Base-by-base conservation (phyloP, 1,140 invertebrate species). In the Drosophila seguyi region DNA sequence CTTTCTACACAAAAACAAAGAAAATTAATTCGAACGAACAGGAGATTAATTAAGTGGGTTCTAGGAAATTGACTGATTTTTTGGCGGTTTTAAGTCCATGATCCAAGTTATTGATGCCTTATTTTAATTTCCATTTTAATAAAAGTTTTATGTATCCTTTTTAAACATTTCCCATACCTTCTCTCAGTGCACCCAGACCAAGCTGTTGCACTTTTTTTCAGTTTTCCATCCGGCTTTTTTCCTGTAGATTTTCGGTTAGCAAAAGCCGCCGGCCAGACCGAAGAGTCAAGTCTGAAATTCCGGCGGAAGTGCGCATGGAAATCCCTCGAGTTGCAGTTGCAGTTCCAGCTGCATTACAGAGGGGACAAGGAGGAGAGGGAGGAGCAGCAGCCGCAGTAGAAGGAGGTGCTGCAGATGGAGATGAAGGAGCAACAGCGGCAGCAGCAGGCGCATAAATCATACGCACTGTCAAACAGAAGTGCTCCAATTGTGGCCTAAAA, bases 401-500 rank as follows among this genome's bases (percentile, higher is more conserved):
- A 29, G 72, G 20, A 6, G 47, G 25, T 27, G 25, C 8, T 34
- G 47, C 22, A 39, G 42, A 20, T 42, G 34, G 11, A 62, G 39
- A 41, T 36, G 68, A 22, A 72, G 68, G 22, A 72, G 58, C 75
- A 79, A 67, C 75, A 52, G 75, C 57, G 31, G 59, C 48, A 86
- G 60, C 79, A 87, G 84, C 75, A 53, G 75, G 60, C 76, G 73
- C 85, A 88, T 88, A 88, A 88, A 88, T 88, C 85, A 88, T 87
- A 87, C 77, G 84, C 85, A 88, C 80, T 88, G 84, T 88, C 84
- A 90, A 90, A 90, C 85, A 90, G 85, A 90, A 90, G 85, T 90
- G 85, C 86, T 90, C 85, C 86, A 90, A 90, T 90, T 90, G 86
- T 90, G 81, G 81, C 85, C 81, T 76, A 90, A 90, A 90, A 90